Evolutionary conservation across 2,888 invertebrate species (phyloP).

Genomic region (Steinernema carpocapsae): DNA sequence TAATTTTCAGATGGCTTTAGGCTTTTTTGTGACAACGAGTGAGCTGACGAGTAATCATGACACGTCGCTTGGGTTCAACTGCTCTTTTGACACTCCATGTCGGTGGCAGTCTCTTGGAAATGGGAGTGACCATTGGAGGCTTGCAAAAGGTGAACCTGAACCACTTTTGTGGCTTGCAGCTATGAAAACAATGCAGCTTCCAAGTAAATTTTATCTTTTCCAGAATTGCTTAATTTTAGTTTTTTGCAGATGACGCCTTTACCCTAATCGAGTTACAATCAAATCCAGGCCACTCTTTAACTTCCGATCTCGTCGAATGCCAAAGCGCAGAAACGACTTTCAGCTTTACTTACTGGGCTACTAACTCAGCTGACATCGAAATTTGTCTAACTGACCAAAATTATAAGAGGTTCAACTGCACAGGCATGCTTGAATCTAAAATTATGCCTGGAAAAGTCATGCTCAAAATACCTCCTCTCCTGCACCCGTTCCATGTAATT

Average conservation of each 20-base stretch:
- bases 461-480: constrained; percentile 62
- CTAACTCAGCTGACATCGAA: constrained; percentile 64
- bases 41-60: constrained; percentile 56
- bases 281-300: constrained; percentile 56
- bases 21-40: constrained; percentile 65
- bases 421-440: constrained; percentile 61
- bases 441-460: constrained; percentile 67
- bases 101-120: constrained; percentile 52
- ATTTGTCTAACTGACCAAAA: constrained; percentile 60
- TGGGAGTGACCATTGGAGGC: constrained; percentile 53
- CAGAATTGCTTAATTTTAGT: background rate
- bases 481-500: constrained; percentile 59
- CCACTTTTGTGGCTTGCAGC: constrained; percentile 66
- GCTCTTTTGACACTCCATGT: constrained; percentile 62
- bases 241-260: constrained; percentile 59
- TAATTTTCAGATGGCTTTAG: constrained; percentile 59
- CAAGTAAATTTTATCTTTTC: constrained; percentile 43
- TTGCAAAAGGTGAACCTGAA: constrained; percentile 66
- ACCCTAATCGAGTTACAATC: constrained; percentile 62
- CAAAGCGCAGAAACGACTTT: constrained; percentile 57
- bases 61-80: constrained; percentile 57
- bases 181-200: constrained; percentile 66
- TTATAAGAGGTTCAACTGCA: constrained; percentile 63
- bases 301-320: constrained; percentile 56
- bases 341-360: constrained; percentile 65